These are phyloP conservation scores for Acanthurus leucopareius DNA, from an alignment of 2,797 vertebrate genomes.

Conservation along the genomic window DNA sequence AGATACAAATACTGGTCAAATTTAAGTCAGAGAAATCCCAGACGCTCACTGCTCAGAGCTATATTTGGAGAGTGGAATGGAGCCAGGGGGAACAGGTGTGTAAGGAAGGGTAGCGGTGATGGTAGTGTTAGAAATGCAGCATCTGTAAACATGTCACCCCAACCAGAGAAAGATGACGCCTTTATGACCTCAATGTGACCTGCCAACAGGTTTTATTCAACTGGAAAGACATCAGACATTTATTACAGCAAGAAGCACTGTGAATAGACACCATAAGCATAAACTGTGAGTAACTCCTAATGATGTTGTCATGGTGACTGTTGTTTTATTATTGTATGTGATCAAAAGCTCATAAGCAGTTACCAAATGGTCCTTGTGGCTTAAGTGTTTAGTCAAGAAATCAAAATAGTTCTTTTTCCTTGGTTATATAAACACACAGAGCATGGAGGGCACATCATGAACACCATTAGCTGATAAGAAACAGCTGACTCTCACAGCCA, in stretches of 20 bases:
- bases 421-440: conserved; percentile 5
- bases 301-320: not conserved
- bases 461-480: not conserved
- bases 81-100: conserved; percentile 11
- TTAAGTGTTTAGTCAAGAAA: not conserved
- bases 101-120: not conserved
- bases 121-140: not conserved
- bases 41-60: conserved; percentile 6
- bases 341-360: not conserved
- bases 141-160: not conserved
- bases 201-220: not conserved
- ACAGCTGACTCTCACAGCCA: conserved; percentile 35
- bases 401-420: not conserved
- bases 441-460: not conserved
- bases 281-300: not conserved
- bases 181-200: not conserved
- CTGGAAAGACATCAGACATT: not conserved
- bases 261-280: not conserved
- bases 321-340: not conserved
- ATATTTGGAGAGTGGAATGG: conserved; percentile 1
- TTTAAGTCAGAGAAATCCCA: conserved; percentile 11
- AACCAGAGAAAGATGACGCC: accelerated
- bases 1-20: conserved; percentile 43
- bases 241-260: not conserved
- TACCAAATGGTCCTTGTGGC: not conserved